phyloP scores from a whole-genome alignment of 2,888 invertebrate genomes.

The Rhorus exstirpatorius region DNA sequence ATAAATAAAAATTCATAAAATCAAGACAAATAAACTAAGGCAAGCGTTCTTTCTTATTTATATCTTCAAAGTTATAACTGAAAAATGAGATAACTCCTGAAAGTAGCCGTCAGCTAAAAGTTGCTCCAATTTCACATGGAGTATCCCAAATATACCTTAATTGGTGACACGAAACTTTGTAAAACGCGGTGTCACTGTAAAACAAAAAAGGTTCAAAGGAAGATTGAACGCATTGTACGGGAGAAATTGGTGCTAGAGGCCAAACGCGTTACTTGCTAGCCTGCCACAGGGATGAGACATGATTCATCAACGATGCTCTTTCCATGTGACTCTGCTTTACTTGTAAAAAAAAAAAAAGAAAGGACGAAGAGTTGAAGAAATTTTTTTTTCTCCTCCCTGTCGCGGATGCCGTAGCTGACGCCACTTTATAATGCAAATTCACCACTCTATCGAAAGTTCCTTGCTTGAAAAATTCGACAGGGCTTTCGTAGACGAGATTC shows the following conservation, averaged over 20 bases:
- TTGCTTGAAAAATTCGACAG: background rate
- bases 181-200: background rate
- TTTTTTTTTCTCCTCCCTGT: constrained; percentile 25
- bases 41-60: too few species aligned
- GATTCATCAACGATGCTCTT: constrained; percentile 25
- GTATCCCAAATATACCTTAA: background rate
- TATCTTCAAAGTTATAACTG: background rate
- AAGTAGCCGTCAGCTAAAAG: background rate
- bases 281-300: constrained; percentile 25
- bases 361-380: background rate
- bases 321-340: constrained; percentile 9
- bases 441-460: background rate
- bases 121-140: too few species aligned
- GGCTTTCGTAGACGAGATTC: background rate
- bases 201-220: constrained; percentile 5
- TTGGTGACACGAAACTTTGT: background rate
- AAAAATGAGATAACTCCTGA: background rate
- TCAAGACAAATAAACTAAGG: too few species aligned
- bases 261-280: constrained; percentile 20
- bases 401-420: constrained; percentile 41
- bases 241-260: constrained; percentile 45
- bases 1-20: too few species aligned
- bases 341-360: background rate
- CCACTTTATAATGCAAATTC: constrained; percentile 16
- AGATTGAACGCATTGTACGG: constrained; percentile 50